Evolutionary conservation across 2,888 invertebrate species (phyloP), one percentile per base, ranked within the genome.

Genomic region (Philonicus albiceps): DNA sequence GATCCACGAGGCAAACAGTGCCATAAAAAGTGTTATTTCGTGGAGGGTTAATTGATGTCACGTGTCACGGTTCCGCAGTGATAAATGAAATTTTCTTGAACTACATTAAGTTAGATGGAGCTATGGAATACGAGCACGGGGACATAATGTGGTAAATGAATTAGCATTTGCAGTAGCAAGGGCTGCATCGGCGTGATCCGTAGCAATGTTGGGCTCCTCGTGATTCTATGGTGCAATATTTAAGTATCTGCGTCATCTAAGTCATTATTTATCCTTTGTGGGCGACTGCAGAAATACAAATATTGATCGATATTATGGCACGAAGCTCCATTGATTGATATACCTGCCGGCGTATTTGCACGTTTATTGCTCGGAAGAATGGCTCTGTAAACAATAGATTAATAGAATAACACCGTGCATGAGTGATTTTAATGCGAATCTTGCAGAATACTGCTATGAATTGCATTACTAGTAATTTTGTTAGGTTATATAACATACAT

Each of bases 301-400:
- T 74, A 74, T 74, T 74, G 74, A 74, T 74, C 74, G 34, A 74
- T 74, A 74, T 74, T 74, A 74, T 74, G 74, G 34, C 74, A 74
- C 74, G 74, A 4, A 31, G 19, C 31, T n/a, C 13, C 34, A 74
- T n/a, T 74, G 74, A 74, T 74, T 74, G 74, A 74, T 74, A 74
- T 74, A 74, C 74, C 64, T 64, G 72, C 31, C 31, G 31, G 6
- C 74, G 74, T 74, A 34, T 74, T 74, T 74, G 74, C 74, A 74
- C 74, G 31, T 74, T 74, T 74, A 74, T 74, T 74, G 74, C 74
- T 34, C 74, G 34, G 74, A 31, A 74, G 31, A 74, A 74, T 74
- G 16, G 74, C 74, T 74, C 34, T 34, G 34, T 74, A 74, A 34
- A 74, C 74, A 74, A 74, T 74, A 74, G 74, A 74, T 74, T 74